Conservation (phyloP, 2,113 vertebrate genomes). For the Rostratula benghalensis region DNA sequence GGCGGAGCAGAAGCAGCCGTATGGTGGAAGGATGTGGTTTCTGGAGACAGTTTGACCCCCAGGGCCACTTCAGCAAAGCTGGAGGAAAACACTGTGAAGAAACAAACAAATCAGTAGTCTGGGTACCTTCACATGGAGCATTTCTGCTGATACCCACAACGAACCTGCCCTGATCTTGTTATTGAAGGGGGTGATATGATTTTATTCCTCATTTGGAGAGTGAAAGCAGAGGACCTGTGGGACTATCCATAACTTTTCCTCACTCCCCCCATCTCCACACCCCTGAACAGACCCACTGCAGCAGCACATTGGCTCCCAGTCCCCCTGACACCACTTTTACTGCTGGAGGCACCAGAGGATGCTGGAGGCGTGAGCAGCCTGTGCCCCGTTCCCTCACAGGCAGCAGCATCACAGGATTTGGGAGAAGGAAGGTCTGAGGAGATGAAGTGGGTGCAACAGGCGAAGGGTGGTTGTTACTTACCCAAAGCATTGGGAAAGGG, state of each 20-base stretch:
- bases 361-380: not conserved
- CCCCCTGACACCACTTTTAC: not conserved
- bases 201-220: not conserved
- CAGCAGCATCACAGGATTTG: not conserved
- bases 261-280: fast-evolving
- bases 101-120: not conserved
- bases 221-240: not conserved
- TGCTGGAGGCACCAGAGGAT: not conserved
- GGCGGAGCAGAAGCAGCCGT: not conserved
- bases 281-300: not conserved
- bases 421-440: not conserved
- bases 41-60: not conserved
- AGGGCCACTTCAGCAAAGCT: not conserved
- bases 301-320: not conserved
- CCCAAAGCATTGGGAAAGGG: not conserved
- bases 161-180: not conserved
- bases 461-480: not conserved
- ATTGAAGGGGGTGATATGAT: not conserved
- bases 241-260: not conserved
- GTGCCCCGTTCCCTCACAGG: not conserved
- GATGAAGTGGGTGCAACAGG: not conserved
- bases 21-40: not conserved
- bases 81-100: conserved; percentile 62
- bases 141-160: not conserved
- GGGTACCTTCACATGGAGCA: not conserved